These are phyloP conservation scores for Syngnathus floridae DNA, from an alignment of 2,113 vertebrate species.

Conservation along the genomic window DNA sequence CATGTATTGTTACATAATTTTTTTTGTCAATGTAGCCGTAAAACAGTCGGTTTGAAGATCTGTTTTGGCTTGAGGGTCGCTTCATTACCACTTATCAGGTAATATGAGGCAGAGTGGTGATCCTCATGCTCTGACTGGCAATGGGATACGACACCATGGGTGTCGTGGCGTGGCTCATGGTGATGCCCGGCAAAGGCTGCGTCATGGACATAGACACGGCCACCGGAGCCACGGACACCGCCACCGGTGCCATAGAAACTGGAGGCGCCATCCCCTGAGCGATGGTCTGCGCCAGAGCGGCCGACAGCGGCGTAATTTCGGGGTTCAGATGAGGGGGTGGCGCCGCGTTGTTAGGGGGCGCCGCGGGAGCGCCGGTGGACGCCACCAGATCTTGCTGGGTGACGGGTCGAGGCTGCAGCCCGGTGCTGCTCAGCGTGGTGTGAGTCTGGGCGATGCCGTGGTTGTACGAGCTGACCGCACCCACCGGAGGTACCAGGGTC, in stretches of 20 bases:
- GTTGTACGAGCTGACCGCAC: constrained; percentile 90
- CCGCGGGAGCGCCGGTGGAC: constrained; percentile 75
- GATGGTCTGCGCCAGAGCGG: constrained; percentile 90
- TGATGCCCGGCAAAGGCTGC: constrained; percentile 86
- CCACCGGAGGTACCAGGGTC: constrained; percentile 81
- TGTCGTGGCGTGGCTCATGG: constrained; percentile 94
- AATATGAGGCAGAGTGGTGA: constrained; percentile 90
- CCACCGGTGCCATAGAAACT: constrained; percentile 92
- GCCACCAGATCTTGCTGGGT: constrained; percentile 89
- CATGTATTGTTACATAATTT: not conserved
- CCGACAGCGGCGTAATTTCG: constrained; percentile 88
- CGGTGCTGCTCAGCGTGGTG: constrained; percentile 94
- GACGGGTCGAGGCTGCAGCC: constrained; percentile 86
- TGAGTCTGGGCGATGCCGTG: constrained; percentile 96
- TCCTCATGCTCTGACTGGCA: constrained; percentile 95
- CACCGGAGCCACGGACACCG: constrained; percentile 90
- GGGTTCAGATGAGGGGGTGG: constrained; percentile 80
- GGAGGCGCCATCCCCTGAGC: constrained; percentile 92
- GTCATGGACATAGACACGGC: constrained; percentile 94
- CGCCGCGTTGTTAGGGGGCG: constrained; percentile 76
- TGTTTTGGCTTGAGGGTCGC: not conserved
- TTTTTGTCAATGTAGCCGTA: not conserved
- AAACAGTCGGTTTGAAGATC: constrained; percentile 5
- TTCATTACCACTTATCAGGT: constrained; percentile 33
- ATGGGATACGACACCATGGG: constrained; percentile 97